phyloP scores from a whole-genome alignment of 2,888 invertebrate genomes.

The Empis livida region DNA sequence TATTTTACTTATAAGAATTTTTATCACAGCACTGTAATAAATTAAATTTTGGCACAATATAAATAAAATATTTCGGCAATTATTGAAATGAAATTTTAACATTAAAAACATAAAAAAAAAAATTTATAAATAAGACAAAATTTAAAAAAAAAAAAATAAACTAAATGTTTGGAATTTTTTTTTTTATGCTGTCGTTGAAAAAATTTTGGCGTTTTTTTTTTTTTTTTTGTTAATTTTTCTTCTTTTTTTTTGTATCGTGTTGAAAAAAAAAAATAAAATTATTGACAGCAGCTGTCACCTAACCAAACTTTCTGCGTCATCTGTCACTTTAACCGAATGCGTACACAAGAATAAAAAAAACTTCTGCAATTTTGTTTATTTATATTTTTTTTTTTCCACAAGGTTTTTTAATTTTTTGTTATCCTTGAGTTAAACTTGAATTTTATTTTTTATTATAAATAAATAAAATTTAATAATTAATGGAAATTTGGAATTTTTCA shows the following conservation, averaged over 20 bases:
- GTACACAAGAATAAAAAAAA: no score
- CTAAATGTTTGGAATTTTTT: background rate
- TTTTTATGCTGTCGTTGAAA: background rate
- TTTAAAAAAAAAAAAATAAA: background rate
- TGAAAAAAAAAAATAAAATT: background rate
- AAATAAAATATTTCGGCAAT: background rate
- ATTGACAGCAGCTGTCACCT: slow-evolving; percentile 12
- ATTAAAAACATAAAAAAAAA: slow-evolving; percentile 1
- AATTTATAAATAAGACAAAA: background rate
- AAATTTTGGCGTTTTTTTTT: background rate
- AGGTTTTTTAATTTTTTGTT: background rate
- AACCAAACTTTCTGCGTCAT: slow-evolving; percentile 12
- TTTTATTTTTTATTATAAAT: no score
- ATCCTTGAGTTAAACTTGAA: no score
- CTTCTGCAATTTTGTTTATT: background rate
- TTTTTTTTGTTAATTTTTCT: background rate
- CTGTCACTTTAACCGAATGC: slow-evolving; percentile 6
- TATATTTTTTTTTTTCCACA: no score
- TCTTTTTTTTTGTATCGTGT: background rate
- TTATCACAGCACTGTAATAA: background rate
- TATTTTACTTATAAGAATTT: background rate
- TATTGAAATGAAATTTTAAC: background rate
- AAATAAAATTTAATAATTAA: no score
- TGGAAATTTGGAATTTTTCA: no score
- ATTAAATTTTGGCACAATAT: background rate